Base-by-base conservation (phyloP, 2,888 invertebrate genomes). In the Eumerus sabulonum region DNA sequence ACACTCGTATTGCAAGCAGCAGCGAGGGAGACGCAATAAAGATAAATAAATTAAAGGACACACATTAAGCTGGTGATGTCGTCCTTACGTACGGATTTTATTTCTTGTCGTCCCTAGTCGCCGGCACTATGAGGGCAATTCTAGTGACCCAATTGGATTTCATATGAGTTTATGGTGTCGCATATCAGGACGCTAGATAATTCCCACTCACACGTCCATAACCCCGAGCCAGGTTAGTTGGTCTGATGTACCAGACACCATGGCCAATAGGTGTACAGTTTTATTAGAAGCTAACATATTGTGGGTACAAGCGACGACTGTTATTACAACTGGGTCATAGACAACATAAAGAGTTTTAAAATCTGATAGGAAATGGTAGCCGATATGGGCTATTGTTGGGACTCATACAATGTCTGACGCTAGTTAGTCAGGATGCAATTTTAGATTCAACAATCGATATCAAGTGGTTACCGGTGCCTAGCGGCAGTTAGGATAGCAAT, bases 41-140 rank as follows among this genome's bases (percentile, higher is more conserved):
- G 64, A 73, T 79, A 79, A 79, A 79, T 73, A 79, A 70, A 68
- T 79, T 79, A 70, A 79, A 74, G 74, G 68, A 74, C 79, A 79
- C 76, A 76, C 73, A 73, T 77, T 77, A 72, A 73, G 72, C 77
- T 62, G 57, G 51, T 16, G 57, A 53, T 48, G 53, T 51, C 48
- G 62, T 73, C 67, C 67, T 72, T 72, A 72, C 63, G 67, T 67
- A 62, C 62, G 51, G 72, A 67, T 67, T 77, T 57, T 77, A 62
- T 67, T 67, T 73, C 77, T 77, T 73, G 72, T 77, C 71, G 60
- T 40, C 59, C 40, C 47, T 42, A 48, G 18, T 27, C 42, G 44
- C 42, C 16, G 18, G 13, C 48, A 48, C 42, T 54, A 56, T 44
- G 66, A 57, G 66, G 57, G 57, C 67, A 67, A 77, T 67, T 77